Evolutionary conservation across 1,140 invertebrate species (phyloP).

Genomic region (Zaprionus taronus): DNA sequence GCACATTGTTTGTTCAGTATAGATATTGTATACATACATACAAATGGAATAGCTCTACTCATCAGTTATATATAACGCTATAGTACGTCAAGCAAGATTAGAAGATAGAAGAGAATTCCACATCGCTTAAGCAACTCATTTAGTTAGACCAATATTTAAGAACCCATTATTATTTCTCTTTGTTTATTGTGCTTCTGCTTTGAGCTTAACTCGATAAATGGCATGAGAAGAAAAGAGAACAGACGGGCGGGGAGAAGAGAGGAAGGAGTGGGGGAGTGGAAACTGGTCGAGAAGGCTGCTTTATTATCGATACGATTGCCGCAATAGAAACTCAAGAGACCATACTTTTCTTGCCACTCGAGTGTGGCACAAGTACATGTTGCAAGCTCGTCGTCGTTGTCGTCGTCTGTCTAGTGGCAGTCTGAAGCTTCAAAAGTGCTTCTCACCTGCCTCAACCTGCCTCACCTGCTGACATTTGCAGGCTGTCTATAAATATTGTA

Average conservation of each 20-base stretch:
- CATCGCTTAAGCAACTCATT: conserved; percentile 17
- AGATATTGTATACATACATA: not conserved
- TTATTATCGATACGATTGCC: conserved; percentile 36
- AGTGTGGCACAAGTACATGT: conserved; percentile 26
- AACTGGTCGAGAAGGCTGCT: conserved; percentile 10
- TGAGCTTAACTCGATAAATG: conserved; percentile 4
- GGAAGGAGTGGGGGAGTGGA: conserved; percentile 3
- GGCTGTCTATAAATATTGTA: conserved; percentile 48
- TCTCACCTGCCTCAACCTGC: conserved; percentile 56
- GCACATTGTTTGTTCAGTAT: not conserved
- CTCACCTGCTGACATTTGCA: conserved; percentile 60
- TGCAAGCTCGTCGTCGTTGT: conserved; percentile 38
- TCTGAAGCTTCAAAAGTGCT: conserved; percentile 71
- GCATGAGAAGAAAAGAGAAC: not conserved
- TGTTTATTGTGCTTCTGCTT: conserved; percentile 20
- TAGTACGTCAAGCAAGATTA: conserved; percentile 6
- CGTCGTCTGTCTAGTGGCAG: conserved; percentile 34
- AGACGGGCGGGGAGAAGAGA: not conserved
- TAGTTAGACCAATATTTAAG: conserved; percentile 18
- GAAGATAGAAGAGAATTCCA: conserved; percentile 5
- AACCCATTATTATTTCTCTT: conserved; percentile 10
- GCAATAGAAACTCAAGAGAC: conserved; percentile 19
- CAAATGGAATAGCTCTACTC: not conserved
- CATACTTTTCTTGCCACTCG: conserved; percentile 32
- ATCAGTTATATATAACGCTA: not conserved